Percentiles rank a stretch among this genome's conserved stretches.
These are phyloP conservation scores for Sitodiplosis mosellana DNA, from an alignment of 1,140 invertebrate species.

Conservation along the genomic window DNA sequence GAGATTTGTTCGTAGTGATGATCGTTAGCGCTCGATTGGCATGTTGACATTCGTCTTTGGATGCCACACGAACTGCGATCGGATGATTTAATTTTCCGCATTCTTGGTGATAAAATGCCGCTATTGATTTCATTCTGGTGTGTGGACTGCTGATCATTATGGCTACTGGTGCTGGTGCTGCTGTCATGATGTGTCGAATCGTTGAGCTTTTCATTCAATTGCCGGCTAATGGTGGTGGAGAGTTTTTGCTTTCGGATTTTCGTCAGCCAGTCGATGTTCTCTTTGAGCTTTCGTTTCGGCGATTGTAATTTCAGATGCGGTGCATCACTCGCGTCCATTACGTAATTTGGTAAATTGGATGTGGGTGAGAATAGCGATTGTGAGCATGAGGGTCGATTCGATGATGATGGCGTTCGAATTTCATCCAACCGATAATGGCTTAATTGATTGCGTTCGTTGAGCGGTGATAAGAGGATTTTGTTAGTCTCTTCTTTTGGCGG, in stretches of 20 bases:
- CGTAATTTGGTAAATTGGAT: constrained; percentile 56
- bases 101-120: constrained; percentile 10
- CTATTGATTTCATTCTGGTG: neutral
- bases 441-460: constrained; percentile 7
- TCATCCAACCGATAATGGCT: neutral
- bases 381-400: constrained; percentile 7
- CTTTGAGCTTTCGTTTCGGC: constrained; percentile 37
- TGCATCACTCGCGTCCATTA: constrained; percentile 44
- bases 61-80: constrained; percentile 14
- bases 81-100: constrained; percentile 17
- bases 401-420: neutral
- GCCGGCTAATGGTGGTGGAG: constrained; percentile 12
- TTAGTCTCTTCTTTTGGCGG: neutral
- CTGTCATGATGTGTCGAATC: constrained; percentile 2
- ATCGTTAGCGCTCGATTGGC: constrained; percentile 14
- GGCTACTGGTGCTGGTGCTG: neutral
- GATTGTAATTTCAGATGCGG: constrained; percentile 51
- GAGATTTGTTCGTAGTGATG: neutral
- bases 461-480: constrained; percentile 10
- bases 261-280: constrained; percentile 52
- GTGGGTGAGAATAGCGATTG: constrained; percentile 38
- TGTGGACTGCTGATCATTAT: too few species aligned
- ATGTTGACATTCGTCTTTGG: constrained; percentile 10
- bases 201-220: constrained; percentile 11
- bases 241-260: constrained; percentile 39